Conservation (phyloP, 1,140 invertebrate genomes). For the Lucilia sericata region DNA sequence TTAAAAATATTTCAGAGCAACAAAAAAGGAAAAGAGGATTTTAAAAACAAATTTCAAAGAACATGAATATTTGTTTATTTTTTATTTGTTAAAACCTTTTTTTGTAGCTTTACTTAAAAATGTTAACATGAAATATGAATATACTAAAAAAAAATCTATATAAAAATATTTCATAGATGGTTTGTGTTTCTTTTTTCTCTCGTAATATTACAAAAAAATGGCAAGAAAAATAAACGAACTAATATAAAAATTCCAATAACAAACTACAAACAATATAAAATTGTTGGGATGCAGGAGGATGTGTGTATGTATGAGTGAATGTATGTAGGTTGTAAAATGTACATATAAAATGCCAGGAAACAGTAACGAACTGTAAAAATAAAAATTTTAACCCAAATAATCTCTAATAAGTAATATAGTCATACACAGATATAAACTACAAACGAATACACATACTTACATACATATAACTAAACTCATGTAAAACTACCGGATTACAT, state of each 20-base stretch:
- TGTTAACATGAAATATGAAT: slow-evolving; percentile 19
- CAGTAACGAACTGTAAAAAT: slow-evolving; percentile 39
- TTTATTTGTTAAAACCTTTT: neutral
- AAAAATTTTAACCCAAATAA: slow-evolving; percentile 40
- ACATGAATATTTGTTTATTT: neutral
- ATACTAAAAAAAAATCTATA: neutral
- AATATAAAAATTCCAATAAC: slow-evolving; percentile 41
- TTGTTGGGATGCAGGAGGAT: neutral
- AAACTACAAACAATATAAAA: slow-evolving; percentile 11
- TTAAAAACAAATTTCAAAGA: slow-evolving; percentile 11
- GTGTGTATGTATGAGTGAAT: neutral
- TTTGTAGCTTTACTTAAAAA: neutral
- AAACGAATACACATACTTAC: neutral
- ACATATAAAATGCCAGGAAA: slow-evolving; percentile 7
- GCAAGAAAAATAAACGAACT: neutral
- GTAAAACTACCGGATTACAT: neutral
- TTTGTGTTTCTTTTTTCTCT: neutral
- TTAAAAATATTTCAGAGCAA: neutral
- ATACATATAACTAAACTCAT: neutral
- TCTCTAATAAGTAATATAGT: slow-evolving; percentile 43
- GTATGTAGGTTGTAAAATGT: too few species aligned
- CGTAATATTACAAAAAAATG: neutral
- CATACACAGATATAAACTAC: slow-evolving; percentile 34
- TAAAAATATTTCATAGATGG: slow-evolving; percentile 11
- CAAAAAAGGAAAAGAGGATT: neutral